Conservation (phyloP, 2,113 vertebrate genomes). For the Podarcis muralis region DNA sequence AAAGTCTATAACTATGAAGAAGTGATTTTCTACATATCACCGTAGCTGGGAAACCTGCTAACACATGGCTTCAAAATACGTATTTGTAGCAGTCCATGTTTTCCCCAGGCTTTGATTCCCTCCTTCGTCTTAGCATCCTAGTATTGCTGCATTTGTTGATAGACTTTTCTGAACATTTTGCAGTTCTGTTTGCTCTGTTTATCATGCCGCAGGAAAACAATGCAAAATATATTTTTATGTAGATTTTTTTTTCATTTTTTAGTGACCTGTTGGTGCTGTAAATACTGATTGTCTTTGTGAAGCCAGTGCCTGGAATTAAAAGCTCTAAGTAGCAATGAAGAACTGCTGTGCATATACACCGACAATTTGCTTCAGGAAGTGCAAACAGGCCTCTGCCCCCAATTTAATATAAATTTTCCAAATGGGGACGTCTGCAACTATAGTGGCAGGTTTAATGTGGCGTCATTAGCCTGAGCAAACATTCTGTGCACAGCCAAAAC, state of each 20-base stretch:
- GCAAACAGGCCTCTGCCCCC: not conserved
- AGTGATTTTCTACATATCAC: not conserved
- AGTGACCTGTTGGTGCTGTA: not conserved
- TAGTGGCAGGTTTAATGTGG: not conserved
- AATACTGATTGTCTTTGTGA: not conserved
- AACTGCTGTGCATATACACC: not conserved
- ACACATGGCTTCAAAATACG: not conserved
- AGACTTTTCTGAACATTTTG: not conserved
- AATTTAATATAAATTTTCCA: not conserved
- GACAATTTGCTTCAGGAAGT: not conserved
- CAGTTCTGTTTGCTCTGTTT: not conserved
- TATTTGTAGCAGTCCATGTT: not conserved
- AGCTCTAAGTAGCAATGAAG: not conserved
- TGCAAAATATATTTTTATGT: not conserved
- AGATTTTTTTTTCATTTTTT: conserved; percentile 16
- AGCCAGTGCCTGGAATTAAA: not conserved
- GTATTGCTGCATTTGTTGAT: not conserved
- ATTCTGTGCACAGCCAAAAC: not conserved
- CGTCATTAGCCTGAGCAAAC: not conserved
- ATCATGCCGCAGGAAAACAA: not conserved
- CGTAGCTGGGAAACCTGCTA: not conserved
- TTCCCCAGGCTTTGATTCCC: not conserved
- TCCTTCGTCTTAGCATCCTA: not conserved
- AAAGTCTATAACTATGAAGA: not conserved
- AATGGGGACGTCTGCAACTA: not conserved